phyloP scores from a whole-genome alignment of 2,888 invertebrate genomes.

The Pyrocoelia pectoralis region DNA sequence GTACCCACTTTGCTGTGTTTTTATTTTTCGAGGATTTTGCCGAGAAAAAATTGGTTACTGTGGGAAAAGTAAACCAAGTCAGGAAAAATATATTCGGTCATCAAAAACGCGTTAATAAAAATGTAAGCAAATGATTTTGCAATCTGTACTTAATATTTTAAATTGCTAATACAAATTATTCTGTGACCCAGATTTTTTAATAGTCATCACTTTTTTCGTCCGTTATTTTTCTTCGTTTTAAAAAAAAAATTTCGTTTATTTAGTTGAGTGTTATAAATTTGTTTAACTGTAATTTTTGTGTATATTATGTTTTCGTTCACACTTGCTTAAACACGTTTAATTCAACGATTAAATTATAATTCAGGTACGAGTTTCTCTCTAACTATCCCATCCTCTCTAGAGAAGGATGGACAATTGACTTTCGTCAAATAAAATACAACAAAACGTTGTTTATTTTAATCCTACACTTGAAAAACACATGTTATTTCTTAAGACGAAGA shows the following conservation, averaged over 20 bases:
- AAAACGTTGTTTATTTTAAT: slow-evolving; percentile 41
- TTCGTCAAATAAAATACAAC: slow-evolving; percentile 23
- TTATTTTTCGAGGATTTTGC: too few species aligned
- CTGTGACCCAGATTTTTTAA: slow-evolving; percentile 38
- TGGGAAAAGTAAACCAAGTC: slow-evolving; percentile 27
- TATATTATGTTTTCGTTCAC: slow-evolving; percentile 16
- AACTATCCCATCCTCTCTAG: background rate
- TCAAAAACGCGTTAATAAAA: slow-evolving; percentile 34
- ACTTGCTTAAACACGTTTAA: slow-evolving; percentile 19
- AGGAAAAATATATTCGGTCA: slow-evolving; percentile 19
- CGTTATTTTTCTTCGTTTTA: slow-evolving; percentile 32
- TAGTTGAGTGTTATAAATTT: slow-evolving; percentile 11
- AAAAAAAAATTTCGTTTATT: slow-evolving; percentile 5
- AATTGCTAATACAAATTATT: slow-evolving; percentile 41
- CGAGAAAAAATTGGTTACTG: slow-evolving; percentile 9
- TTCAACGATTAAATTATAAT: slow-evolving; percentile 19
- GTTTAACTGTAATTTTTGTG: slow-evolving; percentile 29
- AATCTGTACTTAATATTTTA: slow-evolving; percentile 35
- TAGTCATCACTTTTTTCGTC: slow-evolving; percentile 31
- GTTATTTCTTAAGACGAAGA: slow-evolving; percentile 42
- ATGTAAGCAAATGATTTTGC: slow-evolving; percentile 35
- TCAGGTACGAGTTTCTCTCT: background rate
- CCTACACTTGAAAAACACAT: slow-evolving; percentile 41
- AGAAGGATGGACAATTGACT: slow-evolving; percentile 16
- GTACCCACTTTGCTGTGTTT: too few species aligned